phyloP scores from a whole-genome alignment of 2,113 vertebrate species.

The Muntiacus reevesi region DNA sequence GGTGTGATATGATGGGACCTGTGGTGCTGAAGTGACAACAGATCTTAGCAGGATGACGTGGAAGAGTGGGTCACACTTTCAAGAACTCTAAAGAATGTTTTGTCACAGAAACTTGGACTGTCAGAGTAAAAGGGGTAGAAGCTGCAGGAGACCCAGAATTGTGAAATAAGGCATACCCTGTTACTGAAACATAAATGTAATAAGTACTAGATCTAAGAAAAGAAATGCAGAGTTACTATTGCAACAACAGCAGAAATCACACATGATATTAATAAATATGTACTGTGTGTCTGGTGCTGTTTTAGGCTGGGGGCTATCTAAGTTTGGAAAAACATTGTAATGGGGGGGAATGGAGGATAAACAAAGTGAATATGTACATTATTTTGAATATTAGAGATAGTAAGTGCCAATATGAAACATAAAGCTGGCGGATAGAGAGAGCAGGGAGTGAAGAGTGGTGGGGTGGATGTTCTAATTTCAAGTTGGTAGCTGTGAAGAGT shows the following conservation, averaged over 20 bases:
- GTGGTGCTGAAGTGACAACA: too few relatives aligned
- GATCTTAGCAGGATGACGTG: neutral
- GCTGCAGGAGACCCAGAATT: neutral
- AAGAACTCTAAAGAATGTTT: neutral
- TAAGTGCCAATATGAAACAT: neutral
- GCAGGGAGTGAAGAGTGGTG: neutral
- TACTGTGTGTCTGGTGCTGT: accelerated
- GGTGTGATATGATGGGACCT: neutral
- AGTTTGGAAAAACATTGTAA: neutral
- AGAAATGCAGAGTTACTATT: neutral
- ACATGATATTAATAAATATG: neutral
- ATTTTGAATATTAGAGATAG: neutral
- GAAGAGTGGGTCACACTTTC: neutral
- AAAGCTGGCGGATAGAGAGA: neutral
- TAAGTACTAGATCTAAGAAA: neutral
- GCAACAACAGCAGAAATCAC: too few relatives aligned
- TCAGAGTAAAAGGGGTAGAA: neutral
- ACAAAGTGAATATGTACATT: neutral
- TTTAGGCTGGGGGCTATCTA: neutral
- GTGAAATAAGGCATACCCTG: neutral
- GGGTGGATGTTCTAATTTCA: neutral
- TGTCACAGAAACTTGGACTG: neutral
- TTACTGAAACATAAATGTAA: neutral
- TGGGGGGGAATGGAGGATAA: neutral
- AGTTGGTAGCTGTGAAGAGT: neutral